phyloP scores from a whole-genome alignment of 1,140 invertebrate species.

The Bradysia coprophila region DNA sequence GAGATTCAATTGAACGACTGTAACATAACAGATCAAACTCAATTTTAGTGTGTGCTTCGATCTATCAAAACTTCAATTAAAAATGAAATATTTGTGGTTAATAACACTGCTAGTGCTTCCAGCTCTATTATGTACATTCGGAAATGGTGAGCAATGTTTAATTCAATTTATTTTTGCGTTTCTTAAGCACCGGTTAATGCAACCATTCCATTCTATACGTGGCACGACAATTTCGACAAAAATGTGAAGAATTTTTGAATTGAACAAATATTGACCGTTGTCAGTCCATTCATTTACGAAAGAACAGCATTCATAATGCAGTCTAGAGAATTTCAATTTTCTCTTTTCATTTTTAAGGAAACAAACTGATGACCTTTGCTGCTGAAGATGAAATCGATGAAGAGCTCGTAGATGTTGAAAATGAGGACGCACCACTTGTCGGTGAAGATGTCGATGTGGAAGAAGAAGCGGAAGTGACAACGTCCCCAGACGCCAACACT shows the following conservation, averaged over 20 bases:
- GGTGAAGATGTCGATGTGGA: constrained; percentile 39
- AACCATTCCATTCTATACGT: background rate
- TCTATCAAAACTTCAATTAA: constrained; percentile 5
- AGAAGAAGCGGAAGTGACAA: constrained; percentile 48
- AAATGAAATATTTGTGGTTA: constrained; percentile 35
- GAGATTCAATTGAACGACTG: background rate
- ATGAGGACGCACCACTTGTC: constrained; percentile 40
- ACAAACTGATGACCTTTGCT: constrained; percentile 37
- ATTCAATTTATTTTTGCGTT: background rate
- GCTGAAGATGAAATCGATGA: constrained; percentile 62
- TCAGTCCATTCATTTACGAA: background rate
- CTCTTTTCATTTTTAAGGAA: too few species aligned
- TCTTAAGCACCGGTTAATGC: background rate
- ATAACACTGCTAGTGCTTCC: constrained; percentile 33
- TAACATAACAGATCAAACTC: background rate
- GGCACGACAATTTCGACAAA: background rate
- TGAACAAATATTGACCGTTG: constrained; percentile 7
- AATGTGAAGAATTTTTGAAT: background rate
- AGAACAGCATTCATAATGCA: background rate
- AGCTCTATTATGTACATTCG: constrained; percentile 31
- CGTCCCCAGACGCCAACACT: constrained; percentile 85
- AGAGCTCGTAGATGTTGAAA: constrained; percentile 52
- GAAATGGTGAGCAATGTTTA: constrained; percentile 28
- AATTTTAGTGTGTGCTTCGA: too few species aligned
- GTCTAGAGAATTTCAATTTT: too few species aligned